These are phyloP conservation scores for Mimumesa dahlbomi DNA, from an alignment of 2,888 invertebrate species.

Conservation along the genomic window DNA sequence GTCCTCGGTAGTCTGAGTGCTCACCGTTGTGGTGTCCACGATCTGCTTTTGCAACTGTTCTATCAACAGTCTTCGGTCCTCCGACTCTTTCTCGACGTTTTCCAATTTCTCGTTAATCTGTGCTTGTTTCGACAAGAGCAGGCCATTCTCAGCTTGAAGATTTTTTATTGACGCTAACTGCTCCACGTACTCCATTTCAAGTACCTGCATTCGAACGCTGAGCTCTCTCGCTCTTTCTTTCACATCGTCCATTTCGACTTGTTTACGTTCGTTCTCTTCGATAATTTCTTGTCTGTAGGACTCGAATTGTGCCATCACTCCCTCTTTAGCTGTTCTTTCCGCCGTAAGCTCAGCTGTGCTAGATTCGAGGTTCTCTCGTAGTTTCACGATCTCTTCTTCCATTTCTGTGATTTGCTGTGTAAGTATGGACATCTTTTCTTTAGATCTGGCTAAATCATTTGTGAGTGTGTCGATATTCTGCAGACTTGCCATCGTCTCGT, in stretches of 20 bases:
- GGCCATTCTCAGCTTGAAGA: conserved; percentile 71
- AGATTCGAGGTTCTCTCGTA: conserved; percentile 31
- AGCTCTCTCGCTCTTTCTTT: conserved; percentile 77
- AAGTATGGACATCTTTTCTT: conserved; percentile 55
- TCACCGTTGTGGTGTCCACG: conserved; percentile 14
- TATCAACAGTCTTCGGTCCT: conserved; percentile 68
- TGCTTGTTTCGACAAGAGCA: conserved; percentile 73
- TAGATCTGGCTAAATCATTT: conserved; percentile 49
- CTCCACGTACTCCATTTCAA: conserved; percentile 75
- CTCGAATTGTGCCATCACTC: conserved; percentile 53
- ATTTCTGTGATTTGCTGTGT: conserved; percentile 58
- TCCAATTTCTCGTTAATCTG: conserved; percentile 79
- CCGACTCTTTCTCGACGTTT: conserved; percentile 72
- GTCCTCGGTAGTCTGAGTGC: conserved; percentile 43
- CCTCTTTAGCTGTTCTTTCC: conserved; percentile 50
- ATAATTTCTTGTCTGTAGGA: conserved; percentile 37
- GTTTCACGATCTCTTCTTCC: conserved; percentile 59
- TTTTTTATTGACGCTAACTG: conserved; percentile 73
- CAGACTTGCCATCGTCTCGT: conserved; percentile 44
- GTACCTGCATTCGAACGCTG: conserved; percentile 76
- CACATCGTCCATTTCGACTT: conserved; percentile 70
- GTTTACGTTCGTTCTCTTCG: conserved; percentile 58
- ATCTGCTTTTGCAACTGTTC: conserved; percentile 66
- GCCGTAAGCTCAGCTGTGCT: conserved; percentile 13
- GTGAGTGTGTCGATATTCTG: conserved; percentile 51